Evolutionary conservation across 2,888 invertebrate genomes (phyloP), one percentile per base, ranked within the genome.

Genomic region (Ceraclea dissimilis): DNA sequence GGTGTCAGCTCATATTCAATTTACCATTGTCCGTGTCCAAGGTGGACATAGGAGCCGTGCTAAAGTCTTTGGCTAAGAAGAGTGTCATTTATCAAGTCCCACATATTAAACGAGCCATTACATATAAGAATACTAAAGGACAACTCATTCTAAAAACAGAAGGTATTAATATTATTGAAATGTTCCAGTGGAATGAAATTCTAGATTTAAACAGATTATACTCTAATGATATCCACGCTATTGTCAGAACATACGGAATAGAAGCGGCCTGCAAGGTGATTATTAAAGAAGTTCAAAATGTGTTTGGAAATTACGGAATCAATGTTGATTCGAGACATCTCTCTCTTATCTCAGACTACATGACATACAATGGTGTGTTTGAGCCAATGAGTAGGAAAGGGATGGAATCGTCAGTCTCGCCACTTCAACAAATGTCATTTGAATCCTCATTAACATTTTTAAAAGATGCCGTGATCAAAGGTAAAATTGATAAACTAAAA

Each of bases 221-320:
- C 71, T 90, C 90, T 39, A 99, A 99, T 68, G 94, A 98, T 68
- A 89, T 99, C 59, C 93, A 96, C 66, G 85, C 87, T 1, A 86
- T 99, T 66, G 90, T 93, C 0, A 79, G 83, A 57, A 90, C 86
- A 0, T 99, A 95, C 67, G 99, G 99, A 1, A 93, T 99, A 62
- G 99, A 99, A 76, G 98, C 99, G 0, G 98, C 96, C 0, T 82
- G 85, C 51, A 85, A 85, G 70, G 90, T 93, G 2, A 89, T 99
- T 56, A 87, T 93, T 11, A 91, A 88, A 73, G 99, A 99, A 79
- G 88, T 99, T 48, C 86, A 90, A 70, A 90, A 93, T 68, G 99
- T 99, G 31, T 99, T 99, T 72, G 90, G 89, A 64, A 94, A 93
- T 1, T 99, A 99, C 67, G 97, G 97, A 21, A 99, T 99, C 66